Evolutionary conservation across 2,888 invertebrate genomes (phyloP).

Genomic region (Acleris emargana): DNA sequence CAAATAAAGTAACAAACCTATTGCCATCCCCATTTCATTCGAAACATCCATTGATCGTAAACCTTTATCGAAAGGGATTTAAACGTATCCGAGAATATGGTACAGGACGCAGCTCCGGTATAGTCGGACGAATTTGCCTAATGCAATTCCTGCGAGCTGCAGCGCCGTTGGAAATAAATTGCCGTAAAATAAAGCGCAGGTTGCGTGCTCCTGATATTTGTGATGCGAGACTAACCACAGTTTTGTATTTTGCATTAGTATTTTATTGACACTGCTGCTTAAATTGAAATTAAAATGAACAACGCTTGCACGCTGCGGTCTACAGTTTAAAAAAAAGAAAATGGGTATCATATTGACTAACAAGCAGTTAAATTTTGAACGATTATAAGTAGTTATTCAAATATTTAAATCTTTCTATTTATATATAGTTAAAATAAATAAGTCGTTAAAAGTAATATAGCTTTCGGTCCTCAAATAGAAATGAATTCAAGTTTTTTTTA

Average conservation of each 20-base stretch:
- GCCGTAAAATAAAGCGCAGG: conserved; percentile 53
- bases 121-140: conserved; percentile 53
- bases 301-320: too few species aligned
- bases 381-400: too few species aligned
- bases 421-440: too few species aligned
- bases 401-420: too few species aligned
- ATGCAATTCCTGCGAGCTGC: conserved; percentile 59
- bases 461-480: too few species aligned
- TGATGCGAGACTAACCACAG: conserved; percentile 35
- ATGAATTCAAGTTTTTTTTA: too few species aligned
- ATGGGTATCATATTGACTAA: too few species aligned
- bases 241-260: conserved; percentile 4
- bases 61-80: conserved; percentile 32
- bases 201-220: conserved; percentile 32
- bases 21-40: conserved; percentile 7
- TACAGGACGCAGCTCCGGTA: conserved; percentile 13
- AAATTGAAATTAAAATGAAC: not conserved
- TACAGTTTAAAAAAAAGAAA: too few species aligned
- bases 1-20: conserved; percentile 11
- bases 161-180: conserved; percentile 59
- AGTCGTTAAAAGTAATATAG: too few species aligned
- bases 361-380: too few species aligned
- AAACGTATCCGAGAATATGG: conserved; percentile 30
- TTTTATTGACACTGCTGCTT: not conserved
- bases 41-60: conserved; percentile 27